A percentile compares a stretch with the other conserved stretches of the same genome.
Conservation (phyloP, 2,888 invertebrate species). For the Amphipyra tragopoginis region DNA sequence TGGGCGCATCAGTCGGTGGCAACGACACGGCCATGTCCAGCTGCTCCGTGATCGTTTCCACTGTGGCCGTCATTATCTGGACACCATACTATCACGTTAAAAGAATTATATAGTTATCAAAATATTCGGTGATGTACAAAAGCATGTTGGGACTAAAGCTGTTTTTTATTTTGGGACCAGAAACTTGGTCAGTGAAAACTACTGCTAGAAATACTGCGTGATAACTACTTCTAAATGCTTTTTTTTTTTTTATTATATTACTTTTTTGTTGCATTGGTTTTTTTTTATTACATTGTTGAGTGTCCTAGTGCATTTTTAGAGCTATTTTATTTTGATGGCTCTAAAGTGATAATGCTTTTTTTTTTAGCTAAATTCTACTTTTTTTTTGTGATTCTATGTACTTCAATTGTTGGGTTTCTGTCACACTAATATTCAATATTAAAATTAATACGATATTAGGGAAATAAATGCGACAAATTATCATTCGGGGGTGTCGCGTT, state of each 20-base stretch:
- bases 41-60: slow-evolving; percentile 97
- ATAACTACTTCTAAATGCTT: slow-evolving; percentile 46
- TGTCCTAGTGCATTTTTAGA: neutral
- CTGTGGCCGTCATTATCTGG: slow-evolving; percentile 98
- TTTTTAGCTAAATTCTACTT: neutral
- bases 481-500: too few relatives aligned
- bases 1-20: slow-evolving; percentile 91
- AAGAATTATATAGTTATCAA: neutral
- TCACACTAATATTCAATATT: too few relatives aligned
- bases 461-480: too few relatives aligned
- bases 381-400: too few relatives aligned
- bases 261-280: neutral
- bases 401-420: too few relatives aligned
- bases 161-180: neutral
- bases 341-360: neutral
- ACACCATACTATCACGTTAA: slow-evolving; percentile 40
- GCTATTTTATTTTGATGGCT: neutral
- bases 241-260: slow-evolving; percentile 2
- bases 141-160: slow-evolving; percentile 35
- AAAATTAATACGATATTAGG: too few relatives aligned
- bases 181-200: slow-evolving; percentile 27
- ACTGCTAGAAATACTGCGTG: slow-evolving; percentile 50
- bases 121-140: neutral
- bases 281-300: neutral
- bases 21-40: slow-evolving; percentile 96